Conservation (phyloP, 2,113 vertebrate species). For the Anas platyrhynchos region DNA sequence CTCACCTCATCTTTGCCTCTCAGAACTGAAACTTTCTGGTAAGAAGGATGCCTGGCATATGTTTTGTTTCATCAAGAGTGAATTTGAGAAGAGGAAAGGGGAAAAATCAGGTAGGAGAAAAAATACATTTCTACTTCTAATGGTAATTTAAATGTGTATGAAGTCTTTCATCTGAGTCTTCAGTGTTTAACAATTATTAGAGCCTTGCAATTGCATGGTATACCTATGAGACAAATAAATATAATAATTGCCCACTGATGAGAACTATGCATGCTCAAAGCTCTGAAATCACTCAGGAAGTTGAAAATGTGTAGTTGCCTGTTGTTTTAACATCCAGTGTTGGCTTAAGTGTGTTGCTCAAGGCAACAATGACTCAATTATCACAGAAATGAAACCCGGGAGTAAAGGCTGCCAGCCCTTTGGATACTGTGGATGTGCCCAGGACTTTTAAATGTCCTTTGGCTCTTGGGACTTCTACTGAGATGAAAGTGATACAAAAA, state of each 20-base stretch:
- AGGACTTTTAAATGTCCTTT: neutral
- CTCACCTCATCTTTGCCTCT: fast-evolving
- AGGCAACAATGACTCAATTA: neutral
- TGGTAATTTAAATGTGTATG: neutral
- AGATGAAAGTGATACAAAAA: neutral
- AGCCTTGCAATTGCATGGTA: neutral
- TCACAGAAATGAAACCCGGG: neutral
- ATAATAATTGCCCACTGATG: neutral
- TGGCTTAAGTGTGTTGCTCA: neutral
- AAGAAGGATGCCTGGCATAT: neutral
- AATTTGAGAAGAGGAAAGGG: neutral
- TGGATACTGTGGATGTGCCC: neutral
- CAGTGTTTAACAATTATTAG: neutral
- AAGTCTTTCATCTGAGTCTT: neutral
- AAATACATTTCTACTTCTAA: neutral
- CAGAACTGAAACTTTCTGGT: neutral
- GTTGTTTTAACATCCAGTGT: neutral
- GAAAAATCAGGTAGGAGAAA: neutral
- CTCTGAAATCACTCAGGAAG: neutral
- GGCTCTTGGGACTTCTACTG: neutral
- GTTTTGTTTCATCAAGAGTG: neutral
- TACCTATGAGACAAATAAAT: neutral
- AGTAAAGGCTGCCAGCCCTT: neutral
- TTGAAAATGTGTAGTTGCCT: neutral
- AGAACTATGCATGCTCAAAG: neutral